Base-by-base conservation (phyloP, 92 coral and sea anemone genomes). In the Meandrina meandrites region DNA sequence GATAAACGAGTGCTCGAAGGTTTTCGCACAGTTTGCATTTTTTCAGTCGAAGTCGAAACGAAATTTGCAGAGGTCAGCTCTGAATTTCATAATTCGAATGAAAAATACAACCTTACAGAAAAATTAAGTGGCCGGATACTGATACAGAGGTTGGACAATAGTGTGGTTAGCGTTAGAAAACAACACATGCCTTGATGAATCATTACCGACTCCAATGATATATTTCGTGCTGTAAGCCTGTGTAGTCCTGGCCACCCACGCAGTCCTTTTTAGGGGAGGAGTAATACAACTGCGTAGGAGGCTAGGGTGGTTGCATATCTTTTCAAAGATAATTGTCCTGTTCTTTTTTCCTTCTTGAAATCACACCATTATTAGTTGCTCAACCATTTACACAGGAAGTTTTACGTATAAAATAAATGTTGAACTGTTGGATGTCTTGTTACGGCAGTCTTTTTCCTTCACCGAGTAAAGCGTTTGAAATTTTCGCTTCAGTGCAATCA, bases 401-500 rank as follows among this genome's bases (percentile, higher is more conserved):
- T 56, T 56, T 56, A 17, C 62, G 62, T 11, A 56, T 48, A 40
- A 40, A 40, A 40, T 40, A 40, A 40, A 2, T 40, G n/a, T n/a
- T n/a, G n/a, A n/a, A n/a, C n/a, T n/a, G n/a, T n/a, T n/a, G n/a
- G n/a, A 6, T 40, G 45, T 6, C 2, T 40, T 40, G 2, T 51
- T 51, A 9, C 56, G 12, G 5, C 1, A 51, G 56, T 14, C 56
- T 51, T 51, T 0, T 56, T 56, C 62, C 21, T 56, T 56, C 22
- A 15, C 16, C 9, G 57, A 12, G 1, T 53, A 12, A 5, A 53
- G 57, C 57, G 22, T 1, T 13, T 12, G 62, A 15, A 18, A 56
- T 56, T 24, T 75, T 28, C 48, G 79, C 79, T 75, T 75, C 79
- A 75, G 21, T 75, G 51, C 19, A 42, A 75, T 75, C 79, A 75